Conservation (phyloP, 2,113 vertebrate genomes). For the Phrynocephalus versicolor region DNA sequence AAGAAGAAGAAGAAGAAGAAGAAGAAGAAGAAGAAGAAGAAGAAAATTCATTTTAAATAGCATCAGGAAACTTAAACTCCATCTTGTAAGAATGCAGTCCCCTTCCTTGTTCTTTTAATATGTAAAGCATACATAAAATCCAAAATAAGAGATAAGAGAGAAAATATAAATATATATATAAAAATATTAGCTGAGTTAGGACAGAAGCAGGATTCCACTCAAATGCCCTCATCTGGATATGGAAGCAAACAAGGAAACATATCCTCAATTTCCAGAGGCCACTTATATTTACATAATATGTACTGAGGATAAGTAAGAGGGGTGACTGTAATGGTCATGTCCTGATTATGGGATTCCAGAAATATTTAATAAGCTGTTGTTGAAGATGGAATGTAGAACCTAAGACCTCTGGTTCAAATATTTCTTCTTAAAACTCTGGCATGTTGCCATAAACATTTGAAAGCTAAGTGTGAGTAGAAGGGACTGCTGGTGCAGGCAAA, state of each 20-base stretch:
- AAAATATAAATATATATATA: too few species aligned
- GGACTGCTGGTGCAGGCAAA: too few species aligned
- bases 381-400: background rate
- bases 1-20: too few species aligned
- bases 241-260: background rate
- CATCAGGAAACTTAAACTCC: background rate
- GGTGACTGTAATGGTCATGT: background rate
- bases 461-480: too few species aligned
- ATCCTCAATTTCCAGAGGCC: background rate
- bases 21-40: too few species aligned
- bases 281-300: background rate
- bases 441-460: too few species aligned
- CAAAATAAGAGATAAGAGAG: background rate
- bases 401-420: too few species aligned
- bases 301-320: background rate
- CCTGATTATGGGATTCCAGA: background rate
- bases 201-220: too few species aligned
- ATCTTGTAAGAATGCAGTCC: background rate
- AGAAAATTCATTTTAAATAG: background rate
- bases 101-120: background rate
- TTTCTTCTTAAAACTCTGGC: too few species aligned
- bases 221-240: background rate
- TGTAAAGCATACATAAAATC: background rate
- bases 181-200: too few species aligned
- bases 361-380: background rate